phyloP scores from a whole-genome alignment of 1,140 invertebrate genomes.

The Calycopis cecrops region DNA sequence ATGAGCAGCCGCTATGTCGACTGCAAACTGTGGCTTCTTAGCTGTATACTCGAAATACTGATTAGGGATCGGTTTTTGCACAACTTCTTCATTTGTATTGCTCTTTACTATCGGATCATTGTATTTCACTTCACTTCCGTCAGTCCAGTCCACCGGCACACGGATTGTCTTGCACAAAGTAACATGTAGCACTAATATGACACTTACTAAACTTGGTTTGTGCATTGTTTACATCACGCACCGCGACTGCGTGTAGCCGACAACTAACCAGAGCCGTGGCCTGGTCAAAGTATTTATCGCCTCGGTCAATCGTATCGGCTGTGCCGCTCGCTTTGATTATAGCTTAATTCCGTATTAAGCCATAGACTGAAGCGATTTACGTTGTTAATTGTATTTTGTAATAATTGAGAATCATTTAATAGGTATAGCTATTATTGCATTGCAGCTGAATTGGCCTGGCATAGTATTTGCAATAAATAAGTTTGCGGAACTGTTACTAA shows the following conservation, averaged over 20 bases:
- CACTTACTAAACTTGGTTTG: slow-evolving; percentile 31
- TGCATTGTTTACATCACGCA: slow-evolving; percentile 60
- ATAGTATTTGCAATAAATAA: too few species aligned
- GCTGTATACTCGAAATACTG: slow-evolving; percentile 62
- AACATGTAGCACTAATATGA: slow-evolving; percentile 46
- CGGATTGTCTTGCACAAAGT: slow-evolving; percentile 47
- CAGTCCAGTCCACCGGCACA: slow-evolving; percentile 52
- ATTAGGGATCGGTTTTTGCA: slow-evolving; percentile 29
- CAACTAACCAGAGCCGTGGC: slow-evolving; percentile 51
- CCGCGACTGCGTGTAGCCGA: slow-evolving; percentile 39
- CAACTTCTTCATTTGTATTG: slow-evolving; percentile 23
- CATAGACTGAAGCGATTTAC: slow-evolving; percentile 18
- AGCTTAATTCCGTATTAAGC: slow-evolving; percentile 33
- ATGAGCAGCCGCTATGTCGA: slow-evolving; percentile 49
- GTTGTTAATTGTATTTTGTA: too few species aligned
- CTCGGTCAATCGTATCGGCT: slow-evolving; percentile 62
- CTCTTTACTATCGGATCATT: slow-evolving; percentile 29
- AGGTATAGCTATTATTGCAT: too few species aligned
- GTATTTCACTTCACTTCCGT: slow-evolving; percentile 52
- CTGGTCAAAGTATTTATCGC: slow-evolving; percentile 57
- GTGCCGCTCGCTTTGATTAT: slow-evolving; percentile 49
- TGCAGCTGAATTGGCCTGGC: too few species aligned
- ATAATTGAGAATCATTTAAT: too few species aligned
- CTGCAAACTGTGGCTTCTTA: slow-evolving; percentile 56
- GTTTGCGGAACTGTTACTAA: too few species aligned